Evolutionary conservation across 2,113 vertebrate genomes (phyloP).

Genomic region (Spea bombifrons): DNA sequence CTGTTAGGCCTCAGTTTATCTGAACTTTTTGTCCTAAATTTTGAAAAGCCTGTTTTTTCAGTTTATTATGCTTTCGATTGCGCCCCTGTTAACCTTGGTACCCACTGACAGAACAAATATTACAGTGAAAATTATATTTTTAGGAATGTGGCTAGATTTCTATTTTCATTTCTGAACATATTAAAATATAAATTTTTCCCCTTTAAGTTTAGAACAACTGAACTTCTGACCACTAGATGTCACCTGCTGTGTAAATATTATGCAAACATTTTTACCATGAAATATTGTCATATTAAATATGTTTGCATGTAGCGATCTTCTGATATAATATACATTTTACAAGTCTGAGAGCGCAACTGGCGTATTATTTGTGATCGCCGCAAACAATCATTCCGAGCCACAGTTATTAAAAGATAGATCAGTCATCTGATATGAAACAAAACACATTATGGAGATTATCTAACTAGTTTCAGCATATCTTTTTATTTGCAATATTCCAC

Average conservation of each 20-base stretch:
- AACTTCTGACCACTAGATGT: conserved; percentile 30
- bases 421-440: conserved; percentile 22
- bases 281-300: conserved; percentile 24
- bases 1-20: no score
- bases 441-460: conserved; percentile 36
- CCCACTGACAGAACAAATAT: no score
- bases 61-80: no score
- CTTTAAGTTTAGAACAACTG: neutral
- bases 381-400: conserved; percentile 4
- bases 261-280: conserved; percentile 20
- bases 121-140: no score
- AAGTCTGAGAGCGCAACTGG: neutral
- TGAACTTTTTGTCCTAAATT: no score
- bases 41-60: no score
- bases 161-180: neutral
- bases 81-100: no score
- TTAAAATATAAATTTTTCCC: neutral
- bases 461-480: conserved; percentile 23
- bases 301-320: neutral
- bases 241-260: conserved; percentile 32
- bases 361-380: conserved; percentile 17
- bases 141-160: neutral
- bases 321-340: neutral
- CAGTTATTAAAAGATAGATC: conserved; percentile 43
- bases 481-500: conserved; percentile 34